Percentiles rank a stretch among this genome's conserved stretches.
phyloP scores from a whole-genome alignment of 2,113 vertebrate species.

The Myanophis thanlyinensis region DNA sequence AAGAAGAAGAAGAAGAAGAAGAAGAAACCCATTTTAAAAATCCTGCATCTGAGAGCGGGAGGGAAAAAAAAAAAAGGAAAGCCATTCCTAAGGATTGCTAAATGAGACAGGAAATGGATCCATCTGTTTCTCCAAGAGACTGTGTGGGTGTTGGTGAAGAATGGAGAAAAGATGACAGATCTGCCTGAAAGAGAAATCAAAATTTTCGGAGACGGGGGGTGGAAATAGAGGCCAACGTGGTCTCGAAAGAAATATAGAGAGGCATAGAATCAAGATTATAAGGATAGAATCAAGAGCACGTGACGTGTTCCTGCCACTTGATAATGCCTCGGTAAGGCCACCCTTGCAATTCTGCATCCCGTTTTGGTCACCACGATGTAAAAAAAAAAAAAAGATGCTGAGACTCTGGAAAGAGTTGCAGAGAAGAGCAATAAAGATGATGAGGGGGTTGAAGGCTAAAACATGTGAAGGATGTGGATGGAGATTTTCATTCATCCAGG shows the following conservation, averaged over 20 bases:
- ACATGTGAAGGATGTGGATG: background rate
- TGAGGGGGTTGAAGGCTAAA: background rate
- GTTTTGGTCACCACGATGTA: background rate
- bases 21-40: background rate
- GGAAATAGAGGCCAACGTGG: background rate
- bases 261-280: background rate
- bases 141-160: background rate
- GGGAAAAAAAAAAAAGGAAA: rapidly evolving
- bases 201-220: background rate
- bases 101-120: conserved; percentile 26
- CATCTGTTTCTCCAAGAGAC: conserved; percentile 25
- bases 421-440: background rate
- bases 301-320: background rate
- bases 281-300: background rate
- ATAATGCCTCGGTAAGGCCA: background rate
- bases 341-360: background rate
- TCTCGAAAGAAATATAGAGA: background rate
- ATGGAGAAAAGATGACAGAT: conserved; percentile 5
- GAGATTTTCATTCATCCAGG: too few relatives aligned
- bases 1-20: background rate
- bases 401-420: background rate
- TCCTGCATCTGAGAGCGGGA: background rate
- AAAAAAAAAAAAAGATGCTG: background rate
- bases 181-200: background rate
- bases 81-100: background rate